These are phyloP conservation scores for Pheosia gnoma DNA, from an alignment of 2,888 invertebrate genomes.

Conservation along the genomic window DNA sequence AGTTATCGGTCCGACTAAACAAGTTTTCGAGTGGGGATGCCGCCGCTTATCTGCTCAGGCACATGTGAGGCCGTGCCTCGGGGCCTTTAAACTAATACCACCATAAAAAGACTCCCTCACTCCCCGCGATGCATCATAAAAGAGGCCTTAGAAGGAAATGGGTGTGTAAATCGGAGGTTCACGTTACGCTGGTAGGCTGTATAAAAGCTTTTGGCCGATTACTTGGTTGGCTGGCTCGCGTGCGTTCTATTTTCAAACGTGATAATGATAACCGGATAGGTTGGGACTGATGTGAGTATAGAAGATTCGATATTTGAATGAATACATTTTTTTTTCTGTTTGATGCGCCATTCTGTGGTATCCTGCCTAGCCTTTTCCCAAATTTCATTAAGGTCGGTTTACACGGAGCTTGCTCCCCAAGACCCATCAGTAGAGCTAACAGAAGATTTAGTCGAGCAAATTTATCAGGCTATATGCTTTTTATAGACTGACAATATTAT, in stretches of 20 bases:
- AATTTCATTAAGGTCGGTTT: background rate
- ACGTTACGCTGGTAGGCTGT: slow-evolving; percentile 55
- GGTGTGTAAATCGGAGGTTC: slow-evolving; percentile 66
- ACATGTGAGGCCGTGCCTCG: slow-evolving; percentile 78
- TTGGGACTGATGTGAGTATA: slow-evolving; percentile 37
- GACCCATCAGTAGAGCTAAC: no score
- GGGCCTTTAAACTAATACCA: slow-evolving; percentile 75
- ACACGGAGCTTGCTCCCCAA: no score
- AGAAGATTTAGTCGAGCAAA: no score
- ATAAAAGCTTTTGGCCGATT: slow-evolving; percentile 81
- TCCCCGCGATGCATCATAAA: slow-evolving; percentile 65
- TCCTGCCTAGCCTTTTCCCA: background rate
- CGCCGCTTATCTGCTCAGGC: slow-evolving; percentile 77
- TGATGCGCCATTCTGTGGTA: background rate
- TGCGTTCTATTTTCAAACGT: slow-evolving; percentile 82
- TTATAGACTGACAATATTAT: no score
- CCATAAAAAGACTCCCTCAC: slow-evolving; percentile 59
- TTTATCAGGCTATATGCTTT: no score
- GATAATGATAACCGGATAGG: slow-evolving; percentile 81
- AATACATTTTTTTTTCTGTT: slow-evolving; percentile 28
- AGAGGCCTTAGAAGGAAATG: slow-evolving; percentile 68
- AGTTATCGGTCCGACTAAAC: slow-evolving; percentile 78
- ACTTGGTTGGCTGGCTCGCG: slow-evolving; percentile 78
- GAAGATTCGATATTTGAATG: slow-evolving; percentile 39
- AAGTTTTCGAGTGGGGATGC: slow-evolving; percentile 80